A percentile compares a stretch with the other conserved stretches of the same genome.
phyloP scores from a whole-genome alignment of 2,113 vertebrate species.

The Ameiurus melas region DNA sequence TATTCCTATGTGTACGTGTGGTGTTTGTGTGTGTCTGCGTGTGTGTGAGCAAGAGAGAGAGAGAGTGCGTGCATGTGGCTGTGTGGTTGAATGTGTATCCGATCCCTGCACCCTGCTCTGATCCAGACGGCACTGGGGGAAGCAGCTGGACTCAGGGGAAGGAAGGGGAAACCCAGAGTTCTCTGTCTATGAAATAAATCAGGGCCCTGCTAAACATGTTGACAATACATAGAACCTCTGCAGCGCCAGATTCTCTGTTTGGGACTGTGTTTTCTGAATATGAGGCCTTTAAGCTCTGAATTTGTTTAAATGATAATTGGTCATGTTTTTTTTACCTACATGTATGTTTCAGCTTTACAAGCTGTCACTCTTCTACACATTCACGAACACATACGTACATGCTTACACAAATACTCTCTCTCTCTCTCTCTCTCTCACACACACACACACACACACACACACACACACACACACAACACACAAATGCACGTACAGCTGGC shows the following conservation, averaged over 20 bases:
- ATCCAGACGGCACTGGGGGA: slow-evolving; percentile 44
- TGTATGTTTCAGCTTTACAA: neutral
- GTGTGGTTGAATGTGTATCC: slow-evolving; percentile 23
- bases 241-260: slow-evolving; percentile 12
- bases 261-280: slow-evolving; percentile 13
- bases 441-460: too few relatives aligned
- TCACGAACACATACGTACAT: slow-evolving; percentile 26
- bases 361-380: neutral
- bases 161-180: slow-evolving; percentile 45
- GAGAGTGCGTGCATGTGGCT: neutral
- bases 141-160: slow-evolving; percentile 42
- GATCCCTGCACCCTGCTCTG: slow-evolving; percentile 39
- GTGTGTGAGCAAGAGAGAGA: slow-evolving; percentile 19
- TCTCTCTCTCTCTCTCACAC: slow-evolving; percentile 32
- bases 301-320: slow-evolving; percentile 4
- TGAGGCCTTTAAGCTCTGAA: neutral
- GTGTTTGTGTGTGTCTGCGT: slow-evolving; percentile 38
- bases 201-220: slow-evolving; percentile 38
- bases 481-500: slow-evolving; percentile 60
- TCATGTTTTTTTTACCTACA: slow-evolving; percentile 32
- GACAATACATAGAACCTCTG: slow-evolving; percentile 25
- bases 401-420: slow-evolving; percentile 6
- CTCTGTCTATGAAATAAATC: slow-evolving; percentile 51
- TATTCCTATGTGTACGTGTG: slow-evolving; percentile 62
- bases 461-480: too few relatives aligned